Evolutionary conservation across 1,140 invertebrate genomes (phyloP).

Genomic region (Drosophila kikkawai): DNA sequence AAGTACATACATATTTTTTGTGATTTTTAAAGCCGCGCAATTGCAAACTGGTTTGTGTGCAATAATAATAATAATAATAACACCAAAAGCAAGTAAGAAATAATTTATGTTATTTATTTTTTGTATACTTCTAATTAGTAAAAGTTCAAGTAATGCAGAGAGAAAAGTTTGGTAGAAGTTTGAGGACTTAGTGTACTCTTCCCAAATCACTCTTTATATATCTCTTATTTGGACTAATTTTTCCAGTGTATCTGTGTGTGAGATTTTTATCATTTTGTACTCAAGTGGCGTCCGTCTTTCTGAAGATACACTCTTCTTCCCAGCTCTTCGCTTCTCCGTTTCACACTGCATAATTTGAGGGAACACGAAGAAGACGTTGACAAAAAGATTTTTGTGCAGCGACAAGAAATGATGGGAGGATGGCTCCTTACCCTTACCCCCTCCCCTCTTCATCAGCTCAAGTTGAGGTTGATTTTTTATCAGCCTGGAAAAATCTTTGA

Average conservation of each 20-base stretch:
- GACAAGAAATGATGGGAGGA: slow-evolving; percentile 72
- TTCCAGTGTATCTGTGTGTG: slow-evolving; percentile 45
- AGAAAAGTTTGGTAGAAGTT: not conserved
- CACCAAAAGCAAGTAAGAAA: slow-evolving; percentile 33
- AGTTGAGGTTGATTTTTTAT: slow-evolving; percentile 59
- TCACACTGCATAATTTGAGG: slow-evolving; percentile 81
- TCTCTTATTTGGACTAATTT: not conserved
- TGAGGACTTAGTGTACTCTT: not conserved
- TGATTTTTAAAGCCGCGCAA: slow-evolving; percentile 46
- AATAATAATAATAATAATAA: slow-evolving; percentile 49
- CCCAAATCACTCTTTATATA: not conserved
- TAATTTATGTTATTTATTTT: slow-evolving; percentile 21
- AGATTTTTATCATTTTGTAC: slow-evolving; percentile 81
- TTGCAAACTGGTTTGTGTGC: slow-evolving; percentile 76
- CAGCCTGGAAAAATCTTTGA: slow-evolving; percentile 78
- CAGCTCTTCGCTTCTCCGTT: slow-evolving; percentile 40
- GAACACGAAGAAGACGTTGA: slow-evolving; percentile 57
- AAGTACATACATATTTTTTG: not conserved
- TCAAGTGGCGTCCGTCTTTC: slow-evolving; percentile 72
- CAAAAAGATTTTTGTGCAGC: slow-evolving; percentile 78
- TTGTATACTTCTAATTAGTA: slow-evolving; percentile 13
- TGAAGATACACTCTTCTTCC: slow-evolving; percentile 22
- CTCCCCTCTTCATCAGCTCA: not conserved
- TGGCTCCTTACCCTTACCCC: slow-evolving; percentile 35
- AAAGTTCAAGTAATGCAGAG: slow-evolving; percentile 47